Conservation (phyloP, 2,113 vertebrate genomes). For the Neopipo cinnamomea region DNA sequence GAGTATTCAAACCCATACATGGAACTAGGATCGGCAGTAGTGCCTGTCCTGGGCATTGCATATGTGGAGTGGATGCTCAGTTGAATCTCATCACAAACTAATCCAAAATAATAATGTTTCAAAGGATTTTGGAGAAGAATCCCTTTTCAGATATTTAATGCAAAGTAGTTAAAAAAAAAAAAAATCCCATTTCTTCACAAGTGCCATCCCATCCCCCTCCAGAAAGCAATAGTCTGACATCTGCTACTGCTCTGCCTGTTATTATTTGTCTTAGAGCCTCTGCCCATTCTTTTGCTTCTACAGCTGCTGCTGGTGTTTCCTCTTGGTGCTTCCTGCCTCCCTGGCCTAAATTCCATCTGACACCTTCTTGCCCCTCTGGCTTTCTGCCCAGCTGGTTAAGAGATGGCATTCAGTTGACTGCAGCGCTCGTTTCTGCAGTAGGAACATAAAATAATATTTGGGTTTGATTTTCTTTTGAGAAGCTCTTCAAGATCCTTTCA, state of each 20-base stretch:
- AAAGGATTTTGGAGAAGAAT: background rate
- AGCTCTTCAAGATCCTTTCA: background rate
- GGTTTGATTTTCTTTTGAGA: slow-evolving; percentile 27
- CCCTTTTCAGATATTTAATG: background rate
- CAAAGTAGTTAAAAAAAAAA: background rate
- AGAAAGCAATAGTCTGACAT: slow-evolving; percentile 23
- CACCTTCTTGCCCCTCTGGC: slow-evolving; percentile 47
- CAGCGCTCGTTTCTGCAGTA: background rate
- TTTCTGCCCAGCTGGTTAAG: slow-evolving; percentile 45
- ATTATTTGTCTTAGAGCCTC: slow-evolving; percentile 62
- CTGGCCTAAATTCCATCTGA: slow-evolving; percentile 52
- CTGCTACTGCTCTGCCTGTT: slow-evolving; percentile 55
- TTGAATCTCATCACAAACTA: background rate
- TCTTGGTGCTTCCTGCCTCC: slow-evolving; percentile 61
- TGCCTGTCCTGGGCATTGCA: background rate
- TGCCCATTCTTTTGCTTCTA: slow-evolving; percentile 63
- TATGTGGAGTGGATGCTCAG: accelerated
- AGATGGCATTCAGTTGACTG: slow-evolving; percentile 37
- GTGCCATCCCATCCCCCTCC: background rate
- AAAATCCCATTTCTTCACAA: background rate
- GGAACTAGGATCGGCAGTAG: background rate
- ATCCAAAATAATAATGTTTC: background rate
- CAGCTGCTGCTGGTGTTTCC: slow-evolving; percentile 67
- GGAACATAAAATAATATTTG: slow-evolving; percentile 55
- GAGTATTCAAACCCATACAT: background rate